These are phyloP conservation scores for Octonoba sinensis DNA, from an alignment of 2,888 invertebrate species.

Conservation along the genomic window DNA sequence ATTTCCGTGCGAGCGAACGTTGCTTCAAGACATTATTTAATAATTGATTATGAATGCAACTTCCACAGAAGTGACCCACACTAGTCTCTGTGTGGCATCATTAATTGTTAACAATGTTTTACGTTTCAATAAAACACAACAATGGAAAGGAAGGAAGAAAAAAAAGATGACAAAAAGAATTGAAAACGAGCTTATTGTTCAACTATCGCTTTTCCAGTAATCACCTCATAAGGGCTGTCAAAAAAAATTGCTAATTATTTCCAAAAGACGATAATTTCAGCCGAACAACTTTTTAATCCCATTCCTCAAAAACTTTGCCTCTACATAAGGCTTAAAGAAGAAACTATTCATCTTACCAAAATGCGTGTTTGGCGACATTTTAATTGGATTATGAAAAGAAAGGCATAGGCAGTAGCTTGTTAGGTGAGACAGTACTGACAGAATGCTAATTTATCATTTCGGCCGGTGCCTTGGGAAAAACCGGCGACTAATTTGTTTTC, in stretches of 20 bases:
- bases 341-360: constrained; percentile 59
- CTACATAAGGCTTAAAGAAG: constrained; percentile 46
- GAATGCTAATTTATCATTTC: constrained; percentile 63
- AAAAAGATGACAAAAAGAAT: not conserved
- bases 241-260: constrained; percentile 57
- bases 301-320: constrained; percentile 56
- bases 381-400: constrained; percentile 63
- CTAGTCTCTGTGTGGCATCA: constrained; percentile 41
- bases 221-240: constrained; percentile 39
- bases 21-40: constrained; percentile 10
- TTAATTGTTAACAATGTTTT: constrained; percentile 61
- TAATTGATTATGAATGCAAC: constrained; percentile 31
- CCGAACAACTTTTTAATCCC: constrained; percentile 58
- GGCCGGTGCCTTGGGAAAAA: constrained; percentile 54
- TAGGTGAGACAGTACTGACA: constrained; percentile 55
- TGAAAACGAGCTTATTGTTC: constrained; percentile 17
- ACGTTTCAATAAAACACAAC: constrained; percentile 28
- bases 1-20: no score
- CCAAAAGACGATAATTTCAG: constrained; percentile 60
- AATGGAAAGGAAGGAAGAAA: constrained; percentile 2
- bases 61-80: constrained; percentile 19
- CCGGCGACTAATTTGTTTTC: constrained; percentile 62
- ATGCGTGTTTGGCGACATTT: constrained; percentile 59
- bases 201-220: constrained; percentile 43
- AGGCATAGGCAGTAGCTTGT: constrained; percentile 48